Conservation (phyloP, 2,113 vertebrate genomes). For the Leucopsar rothschildi region DNA sequence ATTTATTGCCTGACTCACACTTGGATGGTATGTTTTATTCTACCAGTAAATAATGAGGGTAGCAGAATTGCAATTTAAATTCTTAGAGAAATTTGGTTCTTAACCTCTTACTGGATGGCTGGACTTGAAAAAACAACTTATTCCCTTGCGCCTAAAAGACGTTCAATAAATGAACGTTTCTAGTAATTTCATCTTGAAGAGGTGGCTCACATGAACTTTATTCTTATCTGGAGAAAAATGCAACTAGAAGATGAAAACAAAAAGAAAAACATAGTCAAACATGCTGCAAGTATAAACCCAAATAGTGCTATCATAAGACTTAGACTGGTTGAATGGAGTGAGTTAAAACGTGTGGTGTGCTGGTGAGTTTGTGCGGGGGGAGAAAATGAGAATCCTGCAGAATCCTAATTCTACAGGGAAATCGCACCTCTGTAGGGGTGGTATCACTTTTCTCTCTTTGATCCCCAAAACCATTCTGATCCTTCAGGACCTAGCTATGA, state of each 20-base stretch:
- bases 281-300: background rate
- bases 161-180: background rate
- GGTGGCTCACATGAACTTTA: background rate
- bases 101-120: background rate
- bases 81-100: background rate
- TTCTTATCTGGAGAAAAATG: background rate
- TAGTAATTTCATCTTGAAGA: background rate
- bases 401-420: background rate
- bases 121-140: background rate
- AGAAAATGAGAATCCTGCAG: background rate
- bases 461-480: background rate
- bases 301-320: background rate
- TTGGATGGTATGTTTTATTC: background rate
- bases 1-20: background rate
- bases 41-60: background rate
- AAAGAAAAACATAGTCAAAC: background rate
- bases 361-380: fast-evolving
- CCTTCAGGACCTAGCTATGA: background rate
- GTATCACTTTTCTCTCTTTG: background rate
- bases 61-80: background rate
- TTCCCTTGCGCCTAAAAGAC: background rate
- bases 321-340: background rate
- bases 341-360: background rate
- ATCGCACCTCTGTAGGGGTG: too few relatives aligned
- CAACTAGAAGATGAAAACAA: background rate